Base-by-base conservation (phyloP, 1,140 invertebrate genomes). In the Littorina saxatilis region DNA sequence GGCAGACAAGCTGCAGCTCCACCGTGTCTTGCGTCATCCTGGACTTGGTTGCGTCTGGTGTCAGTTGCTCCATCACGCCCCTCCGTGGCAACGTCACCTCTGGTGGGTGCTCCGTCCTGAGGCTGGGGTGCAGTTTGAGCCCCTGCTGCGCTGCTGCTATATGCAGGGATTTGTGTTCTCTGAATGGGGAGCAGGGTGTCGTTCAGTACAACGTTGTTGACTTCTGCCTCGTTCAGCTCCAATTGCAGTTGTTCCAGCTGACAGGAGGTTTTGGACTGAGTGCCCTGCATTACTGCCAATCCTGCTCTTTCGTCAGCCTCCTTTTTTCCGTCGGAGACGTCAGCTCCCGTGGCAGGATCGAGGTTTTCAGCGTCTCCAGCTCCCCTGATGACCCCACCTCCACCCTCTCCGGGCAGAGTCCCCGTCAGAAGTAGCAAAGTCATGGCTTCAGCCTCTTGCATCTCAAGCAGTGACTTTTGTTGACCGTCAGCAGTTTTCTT, bases 231-330 rank as follows among this genome's bases (percentile, higher is more conserved):
- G 7, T 68, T 35, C 32, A 39, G 13, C 27, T 68, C 9, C 37
- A 2, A 29, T 20, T 73, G 70, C n/a, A 73, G 23, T 43, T 73
- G 70, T 50, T 73, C 70, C 32, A 73, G 40, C 40, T 73, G 70
- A 73, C 70, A 73, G 5, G 70, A 73, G n/a, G 70, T 50, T 23
- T 73, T 73, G 5, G 70, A 47, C n/a, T 35, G 32, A 35, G 20
- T 29, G 70, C 29, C 27, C 11, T 50, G 27, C 70, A 73, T 47
- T 2, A 11, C 40, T 17, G 40, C 70, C 15, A 50, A 23, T 23
- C 43, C 70, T 15, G 40, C 43, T 11, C 27, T 73, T 23, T 73
- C 43, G 23, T 52, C 40, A 50, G 40, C 43, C 9, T 50, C 70
- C 2, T 13, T 5, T 39, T 47, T 73, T 27, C 29, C 70, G 9